A percentile compares a stretch with the other conserved stretches of the same genome.
Conservation (phyloP, 1,140 invertebrate genomes). For the Diploscapter pachys region DNA sequence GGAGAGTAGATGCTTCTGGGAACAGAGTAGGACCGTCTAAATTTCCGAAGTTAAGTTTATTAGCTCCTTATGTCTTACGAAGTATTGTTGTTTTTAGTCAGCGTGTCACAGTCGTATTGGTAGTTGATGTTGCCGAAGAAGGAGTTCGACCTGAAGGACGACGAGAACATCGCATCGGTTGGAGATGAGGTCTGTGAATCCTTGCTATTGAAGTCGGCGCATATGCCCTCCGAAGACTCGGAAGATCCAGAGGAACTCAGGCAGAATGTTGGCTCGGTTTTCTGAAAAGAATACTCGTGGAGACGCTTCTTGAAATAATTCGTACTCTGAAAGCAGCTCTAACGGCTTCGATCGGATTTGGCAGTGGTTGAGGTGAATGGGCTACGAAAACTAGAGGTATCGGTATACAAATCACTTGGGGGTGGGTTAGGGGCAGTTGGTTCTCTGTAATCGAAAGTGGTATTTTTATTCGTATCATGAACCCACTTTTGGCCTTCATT, state of each 20-base stretch:
- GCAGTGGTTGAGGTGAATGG: not conserved
- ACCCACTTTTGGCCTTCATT: not conserved
- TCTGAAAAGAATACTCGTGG: no score
- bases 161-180: not conserved
- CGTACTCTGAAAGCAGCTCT: not conserved
- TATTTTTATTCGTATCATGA: no score
- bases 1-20: not conserved
- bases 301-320: no score
- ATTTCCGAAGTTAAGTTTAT: not conserved
- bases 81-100: constrained; percentile 1
- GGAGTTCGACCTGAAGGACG: no score
- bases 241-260: constrained; percentile 4
- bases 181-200: not conserved
- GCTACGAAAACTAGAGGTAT: not conserved
- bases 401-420: no score
- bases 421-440: not conserved
- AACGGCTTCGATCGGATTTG: constrained; percentile 3
- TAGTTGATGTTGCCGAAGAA: no score
- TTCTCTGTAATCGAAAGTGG: not conserved
- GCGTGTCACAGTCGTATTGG: not conserved
- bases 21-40: constrained; percentile 9
- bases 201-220: constrained; percentile 2
- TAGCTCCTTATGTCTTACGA: not conserved
- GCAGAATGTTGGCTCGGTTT: constrained; percentile 5
- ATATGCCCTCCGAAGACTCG: constrained; percentile 13